Evolutionary conservation across 2,113 vertebrate species (phyloP).

Genomic region (Varanus salvator): DNA sequence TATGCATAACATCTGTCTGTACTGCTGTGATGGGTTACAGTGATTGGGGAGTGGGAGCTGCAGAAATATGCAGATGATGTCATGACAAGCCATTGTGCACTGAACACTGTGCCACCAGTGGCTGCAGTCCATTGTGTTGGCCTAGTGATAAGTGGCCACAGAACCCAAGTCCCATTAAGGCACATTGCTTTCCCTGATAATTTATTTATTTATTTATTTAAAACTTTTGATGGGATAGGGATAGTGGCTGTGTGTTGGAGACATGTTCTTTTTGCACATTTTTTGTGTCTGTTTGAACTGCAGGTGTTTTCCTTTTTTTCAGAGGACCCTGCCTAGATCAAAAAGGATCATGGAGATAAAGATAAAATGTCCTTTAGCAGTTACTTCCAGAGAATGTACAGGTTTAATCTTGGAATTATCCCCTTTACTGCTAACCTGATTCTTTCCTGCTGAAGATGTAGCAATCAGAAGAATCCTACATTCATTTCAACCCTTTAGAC

Average conservation of each 20-base stretch:
- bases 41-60: neutral
- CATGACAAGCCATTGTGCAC: neutral
- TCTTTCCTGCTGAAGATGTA: neutral
- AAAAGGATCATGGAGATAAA: neutral
- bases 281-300: neutral
- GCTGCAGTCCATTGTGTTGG: neutral
- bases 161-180: neutral
- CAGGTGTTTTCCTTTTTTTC: neutral
- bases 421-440: neutral
- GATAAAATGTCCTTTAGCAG: neutral
- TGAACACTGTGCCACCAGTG: neutral
- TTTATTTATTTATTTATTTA: too few species aligned
- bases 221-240: neutral
- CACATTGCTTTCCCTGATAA: neutral
- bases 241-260: neutral
- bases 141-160: neutral
- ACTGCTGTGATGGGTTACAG: accelerated
- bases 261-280: too few species aligned
- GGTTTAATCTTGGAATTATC: neutral
- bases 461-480: neutral
- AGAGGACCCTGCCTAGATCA: neutral
- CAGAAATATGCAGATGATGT: neutral
- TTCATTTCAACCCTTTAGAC: neutral
- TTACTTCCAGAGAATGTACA: neutral
- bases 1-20: neutral